These are phyloP conservation scores for Agonum fuliginosum DNA, from an alignment of 2,888 invertebrate species.

Conservation along the genomic window DNA sequence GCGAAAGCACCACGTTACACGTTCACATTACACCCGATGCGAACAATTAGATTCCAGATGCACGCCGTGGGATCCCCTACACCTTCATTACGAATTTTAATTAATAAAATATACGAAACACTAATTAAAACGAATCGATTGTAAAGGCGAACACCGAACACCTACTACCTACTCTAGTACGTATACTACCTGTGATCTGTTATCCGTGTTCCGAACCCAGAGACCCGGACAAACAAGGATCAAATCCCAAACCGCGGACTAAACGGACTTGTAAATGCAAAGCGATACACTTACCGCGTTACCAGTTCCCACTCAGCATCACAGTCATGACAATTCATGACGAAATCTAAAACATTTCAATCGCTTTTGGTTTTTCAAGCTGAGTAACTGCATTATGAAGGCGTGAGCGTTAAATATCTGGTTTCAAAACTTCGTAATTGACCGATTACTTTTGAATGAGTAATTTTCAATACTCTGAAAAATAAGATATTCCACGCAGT, in stretches of 20 bases:
- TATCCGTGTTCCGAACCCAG: not conserved
- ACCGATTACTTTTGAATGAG: constrained; percentile 19
- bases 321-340: not conserved
- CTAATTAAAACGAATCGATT: constrained; percentile 57
- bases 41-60: constrained; percentile 24
- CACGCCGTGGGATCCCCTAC: constrained; percentile 29
- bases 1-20: no score
- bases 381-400: constrained; percentile 9
- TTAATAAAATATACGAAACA: constrained; percentile 56
- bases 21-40: no score
- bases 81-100: constrained; percentile 55
- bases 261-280: constrained; percentile 52
- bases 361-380: constrained; percentile 4
- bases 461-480: constrained; percentile 17
- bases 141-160: constrained; percentile 48
- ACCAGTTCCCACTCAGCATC: not conserved
- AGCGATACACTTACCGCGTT: constrained; percentile 16
- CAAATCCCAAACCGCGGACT: constrained; percentile 38
- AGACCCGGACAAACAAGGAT: constrained; percentile 3
- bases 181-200: not conserved
- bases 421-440: constrained; percentile 27
- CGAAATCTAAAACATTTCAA: constrained; percentile 12
- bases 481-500: constrained; percentile 18
- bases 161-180: not conserved
- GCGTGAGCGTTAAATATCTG: constrained; percentile 36